Evolutionary conservation across 2,888 invertebrate species (phyloP), one percentile per base, ranked within the genome.

Genomic region (Philonicus albiceps): DNA sequence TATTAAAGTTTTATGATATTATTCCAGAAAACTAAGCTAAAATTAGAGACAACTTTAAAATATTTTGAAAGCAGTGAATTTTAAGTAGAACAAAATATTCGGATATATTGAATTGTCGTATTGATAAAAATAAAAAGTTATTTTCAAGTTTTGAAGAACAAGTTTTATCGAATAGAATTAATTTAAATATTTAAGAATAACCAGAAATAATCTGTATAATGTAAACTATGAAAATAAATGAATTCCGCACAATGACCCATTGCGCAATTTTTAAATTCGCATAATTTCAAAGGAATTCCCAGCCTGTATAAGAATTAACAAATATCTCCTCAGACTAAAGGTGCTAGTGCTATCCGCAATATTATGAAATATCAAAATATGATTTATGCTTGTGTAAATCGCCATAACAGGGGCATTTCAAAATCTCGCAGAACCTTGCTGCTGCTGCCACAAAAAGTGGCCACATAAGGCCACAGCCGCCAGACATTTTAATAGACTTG

Each of bases 361-460:
- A 49, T 49, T 49, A n/a, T 49, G 49, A 64, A 64, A 64, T 27
- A 3, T 31, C 37, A 53, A 80, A 34, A 27, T 80, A 27, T 80
- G 80, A 80, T 80, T 80, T 80, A 80, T 80, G 80, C 53, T 31
- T 53, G 22, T 80, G 80, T 80, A 80, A 80, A 80, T 80, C 53
- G 30, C 13, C 27, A n/a, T 30, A 80, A 80, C 80, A 80, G 53
- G 31, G 27, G 49, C 64, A 49, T 49, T 49, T 80, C 80, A 49
- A 80, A 80, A 80, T 49, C n/a, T 80, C 19, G 27, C 80, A 31
- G 64, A 80, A 80, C 49, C 49, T 80, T 64, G 72, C 49, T 7
- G 22, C 4, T 34, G 64, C 83, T 64, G 13, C 16, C 40, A 55
- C 34, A 80, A 30, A 49, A 80, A n/a, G 16, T 7, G 37, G 22